phyloP scores from a whole-genome alignment of 2,113 vertebrate genomes.

The Pelobates fuscus region DNA sequence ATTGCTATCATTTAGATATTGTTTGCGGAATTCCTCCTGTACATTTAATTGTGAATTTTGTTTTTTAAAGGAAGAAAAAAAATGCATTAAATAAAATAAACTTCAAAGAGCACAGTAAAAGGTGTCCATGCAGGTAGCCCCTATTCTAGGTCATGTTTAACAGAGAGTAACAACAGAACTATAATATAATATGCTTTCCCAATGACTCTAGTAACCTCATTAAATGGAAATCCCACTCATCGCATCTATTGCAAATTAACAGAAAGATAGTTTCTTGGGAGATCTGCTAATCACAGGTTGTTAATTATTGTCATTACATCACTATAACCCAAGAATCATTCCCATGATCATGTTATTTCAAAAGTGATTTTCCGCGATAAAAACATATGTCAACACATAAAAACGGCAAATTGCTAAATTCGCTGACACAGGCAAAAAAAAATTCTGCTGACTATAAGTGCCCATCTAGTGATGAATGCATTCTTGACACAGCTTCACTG shows the following conservation, averaged over 20 bases:
- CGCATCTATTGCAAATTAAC: slow-evolving; percentile 88
- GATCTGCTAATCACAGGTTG: slow-evolving; percentile 85
- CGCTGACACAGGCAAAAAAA: slow-evolving; percentile 84
- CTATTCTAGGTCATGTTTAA: background rate
- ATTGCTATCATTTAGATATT: too few relatives aligned
- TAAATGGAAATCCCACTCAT: slow-evolving; percentile 72
- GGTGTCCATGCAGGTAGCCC: background rate
- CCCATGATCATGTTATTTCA: slow-evolving; percentile 94
- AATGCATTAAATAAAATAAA: too few relatives aligned
- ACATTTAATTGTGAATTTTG: too few relatives aligned
- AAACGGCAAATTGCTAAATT: slow-evolving; percentile 95
- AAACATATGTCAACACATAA: slow-evolving; percentile 84
- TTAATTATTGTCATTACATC: slow-evolving; percentile 96
- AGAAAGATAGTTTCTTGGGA: slow-evolving; percentile 72
- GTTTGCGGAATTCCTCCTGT: too few relatives aligned
- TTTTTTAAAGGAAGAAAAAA: too few relatives aligned
- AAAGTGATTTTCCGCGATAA: slow-evolving; percentile 92
- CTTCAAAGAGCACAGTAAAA: too few relatives aligned
- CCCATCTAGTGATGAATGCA: slow-evolving; percentile 90
- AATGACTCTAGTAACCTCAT: slow-evolving; percentile 65
- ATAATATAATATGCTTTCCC: background rate
- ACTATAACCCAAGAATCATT: slow-evolving; percentile 80
- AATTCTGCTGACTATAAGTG: slow-evolving; percentile 83
- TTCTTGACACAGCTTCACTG: slow-evolving; percentile 99
- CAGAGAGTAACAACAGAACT: background rate